Evolutionary conservation across 2,888 invertebrate genomes (phyloP).

Genomic region (Hemicrepidius hirtus): DNA sequence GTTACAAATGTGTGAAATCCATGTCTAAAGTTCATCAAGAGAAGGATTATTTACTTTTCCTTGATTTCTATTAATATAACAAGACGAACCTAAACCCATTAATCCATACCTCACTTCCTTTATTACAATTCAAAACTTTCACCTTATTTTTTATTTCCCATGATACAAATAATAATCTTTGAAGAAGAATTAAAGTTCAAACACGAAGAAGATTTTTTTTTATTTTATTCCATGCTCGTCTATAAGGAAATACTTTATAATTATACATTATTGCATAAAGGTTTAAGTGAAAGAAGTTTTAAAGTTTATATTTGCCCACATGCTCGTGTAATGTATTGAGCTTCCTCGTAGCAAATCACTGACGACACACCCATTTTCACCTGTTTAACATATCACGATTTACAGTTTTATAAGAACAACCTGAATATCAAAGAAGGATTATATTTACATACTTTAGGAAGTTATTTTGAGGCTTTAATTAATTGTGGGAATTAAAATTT

Average conservation of each 20-base stretch:
- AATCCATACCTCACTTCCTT: too few species aligned
- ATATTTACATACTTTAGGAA: constrained; percentile 1
- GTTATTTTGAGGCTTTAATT: background rate
- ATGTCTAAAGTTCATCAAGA: too few species aligned
- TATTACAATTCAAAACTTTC: too few species aligned
- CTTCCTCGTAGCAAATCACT: constrained; percentile 30
- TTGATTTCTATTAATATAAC: too few species aligned
- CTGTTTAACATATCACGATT: constrained; percentile 54
- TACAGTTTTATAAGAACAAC: background rate
- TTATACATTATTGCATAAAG: constrained; percentile 10
- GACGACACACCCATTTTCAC: constrained; percentile 45
- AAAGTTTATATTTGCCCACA: constrained; percentile 8
- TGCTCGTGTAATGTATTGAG: constrained; percentile 4
- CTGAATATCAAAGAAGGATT: background rate
- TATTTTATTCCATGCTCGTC: background rate
- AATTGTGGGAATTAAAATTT: too few species aligned
- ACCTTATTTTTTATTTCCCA: too few species aligned
- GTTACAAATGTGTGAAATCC: background rate
- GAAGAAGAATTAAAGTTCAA: too few species aligned
- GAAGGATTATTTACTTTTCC: background rate
- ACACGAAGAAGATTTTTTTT: background rate
- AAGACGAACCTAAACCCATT: too few species aligned
- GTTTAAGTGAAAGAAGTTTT: constrained; percentile 13
- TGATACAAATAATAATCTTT: too few species aligned
- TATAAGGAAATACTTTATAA: background rate